Evolutionary conservation across 2,797 vertebrate genomes (phyloP), one percentile per base, ranked within the genome.

Genomic region (Halcyon leucocephala): DNA sequence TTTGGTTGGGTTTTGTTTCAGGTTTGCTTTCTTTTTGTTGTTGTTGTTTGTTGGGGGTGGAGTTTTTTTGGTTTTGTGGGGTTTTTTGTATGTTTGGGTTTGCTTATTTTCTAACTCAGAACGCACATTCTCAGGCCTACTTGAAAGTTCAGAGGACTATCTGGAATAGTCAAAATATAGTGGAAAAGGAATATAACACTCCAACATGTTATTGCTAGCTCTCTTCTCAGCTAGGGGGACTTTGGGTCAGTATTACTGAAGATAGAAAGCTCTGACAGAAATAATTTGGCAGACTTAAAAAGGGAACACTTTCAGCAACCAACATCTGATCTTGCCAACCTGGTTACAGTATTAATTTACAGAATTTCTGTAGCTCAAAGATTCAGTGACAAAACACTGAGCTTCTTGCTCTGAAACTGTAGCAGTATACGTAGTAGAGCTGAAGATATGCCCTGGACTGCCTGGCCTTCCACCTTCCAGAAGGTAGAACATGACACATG

Each of bases 341-440:
- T 37, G 17, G 61, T 85, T 11, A 52, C 6, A 29, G 62, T 19
- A 35, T 35, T 44, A 80, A 41, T 6, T 77, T 49, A 37, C 0
- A 0, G 3, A 94, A 55, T 14, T 8, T 49, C 17, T 20, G 20
- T 10, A 46, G 31, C 60, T 95, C 37, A 60, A 48, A 67, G 14
- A 24, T 39, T 76, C 0, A 6, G 18, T n/a, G 31, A 69, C 13
- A 82, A 57, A 85, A 54, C 11, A 22, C 7, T 18, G 44, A 89
- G 42, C 41, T 20, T 31, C 31, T n/a, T n/a, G 19, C 58, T 90
- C 80, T 0, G 0, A 82, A 82, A 61, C 21, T 85, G 10, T 12
- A 37, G 22, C 33, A 54, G n/a, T 39, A 25, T 1, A 2, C 1
- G 3, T 8, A 60, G 25, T 0, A 57, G 16, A 28, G 4, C 26